Base-by-base conservation (phyloP, 1,140 invertebrate genomes). In the Brachionus manjavacas region DNA sequence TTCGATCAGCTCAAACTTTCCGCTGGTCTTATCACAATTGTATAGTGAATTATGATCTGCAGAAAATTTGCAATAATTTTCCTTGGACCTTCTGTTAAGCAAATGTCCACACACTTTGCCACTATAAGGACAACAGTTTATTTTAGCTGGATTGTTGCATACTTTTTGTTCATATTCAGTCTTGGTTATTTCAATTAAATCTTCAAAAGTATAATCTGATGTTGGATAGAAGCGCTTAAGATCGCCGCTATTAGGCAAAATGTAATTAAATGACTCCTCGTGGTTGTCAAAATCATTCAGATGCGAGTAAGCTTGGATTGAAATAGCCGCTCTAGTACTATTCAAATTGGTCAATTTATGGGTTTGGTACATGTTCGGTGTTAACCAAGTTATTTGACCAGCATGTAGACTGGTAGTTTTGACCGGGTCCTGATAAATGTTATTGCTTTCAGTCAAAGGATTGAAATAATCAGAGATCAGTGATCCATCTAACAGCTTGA, bases 241-340 rank as follows among this genome's bases (percentile, higher is more conserved):
- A 16, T 74, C 14, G 39, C 70, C 35, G 2, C 20, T 2, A 16
- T 25, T 25, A 14, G 70, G 70, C 25, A 74, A 16, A 16, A 74
- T 74, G 7, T 74, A 74, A 74, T 74, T 74, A 43, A 74, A 74
- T 41, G 31, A 41, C 20, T 74, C 70, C 39, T 74, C 70, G 9
- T 39, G 11, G 20, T 68, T 68, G 14, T 41, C 35, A 41, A 41
- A 16, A 2, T 41, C 14, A 39, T 74, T 16, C 41, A 43, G 14
- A 74, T 74, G 70, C 35, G 70, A 74, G 39, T 74, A 74, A 4
- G 70, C 70, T 74, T 74, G 70, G 20, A 74, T 74, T 41, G 70
- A 74, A 43, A 74, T 74, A 20, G 70, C 70, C 4, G 70, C 70
- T 41, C 35, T 39, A 9, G 31, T 41, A 16, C 35, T 74, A 16